Percentiles rank a stretch among this genome's conserved stretches.
Evolutionary conservation across 2,888 invertebrate species (phyloP).

Genomic region (Acanthosepion lycidas): DNA sequence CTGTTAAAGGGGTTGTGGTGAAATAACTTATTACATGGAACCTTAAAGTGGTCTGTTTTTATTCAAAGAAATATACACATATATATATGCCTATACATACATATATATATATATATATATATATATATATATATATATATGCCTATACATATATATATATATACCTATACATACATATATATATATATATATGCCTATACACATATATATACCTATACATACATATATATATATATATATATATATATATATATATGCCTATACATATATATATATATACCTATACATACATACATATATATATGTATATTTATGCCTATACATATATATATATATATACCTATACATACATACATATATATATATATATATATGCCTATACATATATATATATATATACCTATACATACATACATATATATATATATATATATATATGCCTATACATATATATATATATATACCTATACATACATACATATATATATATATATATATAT

Average conservation of each 20-base stretch:
- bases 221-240: background rate
- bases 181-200: background rate
- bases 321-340: constrained; percentile 34
- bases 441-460: background rate
- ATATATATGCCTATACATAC: background rate
- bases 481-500: background rate
- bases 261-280: background rate
- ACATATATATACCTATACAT: background rate
- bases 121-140: background rate
- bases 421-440: background rate
- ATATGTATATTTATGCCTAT: background rate
- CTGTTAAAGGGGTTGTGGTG: too few relatives aligned
- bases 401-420: constrained; percentile 15
- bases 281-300: background rate
- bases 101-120: background rate
- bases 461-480: background rate
- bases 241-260: background rate
- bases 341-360: background rate
- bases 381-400: background rate
- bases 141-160: background rate
- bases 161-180: background rate
- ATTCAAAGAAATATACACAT: too few relatives aligned
- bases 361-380: background rate
- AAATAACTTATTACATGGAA: too few relatives aligned
- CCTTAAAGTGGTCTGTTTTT: too few relatives aligned